These are phyloP conservation scores for Saturnia japonica DNA, from an alignment of 2,888 invertebrate species.

Conservation along the genomic window DNA sequence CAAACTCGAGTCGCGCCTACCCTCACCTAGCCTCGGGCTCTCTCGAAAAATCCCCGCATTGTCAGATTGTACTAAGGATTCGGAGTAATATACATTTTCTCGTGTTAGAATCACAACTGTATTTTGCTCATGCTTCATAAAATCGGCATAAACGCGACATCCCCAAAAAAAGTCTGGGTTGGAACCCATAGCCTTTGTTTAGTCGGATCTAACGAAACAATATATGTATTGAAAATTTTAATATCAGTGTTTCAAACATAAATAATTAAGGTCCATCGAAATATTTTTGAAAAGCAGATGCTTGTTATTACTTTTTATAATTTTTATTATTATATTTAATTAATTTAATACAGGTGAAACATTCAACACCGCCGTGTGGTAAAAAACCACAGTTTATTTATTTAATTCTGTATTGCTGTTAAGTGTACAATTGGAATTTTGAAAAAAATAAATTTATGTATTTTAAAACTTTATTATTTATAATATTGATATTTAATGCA, in stretches of 20 bases:
- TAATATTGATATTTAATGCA: too few species aligned
- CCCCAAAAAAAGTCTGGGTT: constrained; percentile 63
- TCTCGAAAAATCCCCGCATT: constrained; percentile 73
- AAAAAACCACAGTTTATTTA: too few species aligned
- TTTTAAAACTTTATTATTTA: too few species aligned
- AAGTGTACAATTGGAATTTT: too few species aligned
- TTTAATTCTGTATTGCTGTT: too few species aligned
- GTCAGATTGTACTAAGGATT: constrained; percentile 76
- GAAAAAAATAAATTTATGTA: too few species aligned
- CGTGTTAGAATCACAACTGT: constrained; percentile 76
- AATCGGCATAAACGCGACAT: constrained; percentile 74
- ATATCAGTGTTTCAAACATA: constrained; percentile 27
- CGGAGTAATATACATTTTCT: constrained; percentile 77
- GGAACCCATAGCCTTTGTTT: constrained; percentile 71
- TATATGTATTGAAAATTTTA: constrained; percentile 70
- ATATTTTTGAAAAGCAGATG: too few species aligned
- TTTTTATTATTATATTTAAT: too few species aligned
- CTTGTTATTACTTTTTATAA: too few species aligned
- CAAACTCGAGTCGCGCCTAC: constrained; percentile 78
- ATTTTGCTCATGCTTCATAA: constrained; percentile 76
- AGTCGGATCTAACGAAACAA: constrained; percentile 72
- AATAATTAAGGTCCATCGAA: too few species aligned
- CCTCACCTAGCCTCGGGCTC: constrained; percentile 78
- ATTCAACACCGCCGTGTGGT: too few species aligned
- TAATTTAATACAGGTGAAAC: too few species aligned